phyloP scores from a whole-genome alignment of 2,888 invertebrate species.

The Chaitophorus viminalis region DNA sequence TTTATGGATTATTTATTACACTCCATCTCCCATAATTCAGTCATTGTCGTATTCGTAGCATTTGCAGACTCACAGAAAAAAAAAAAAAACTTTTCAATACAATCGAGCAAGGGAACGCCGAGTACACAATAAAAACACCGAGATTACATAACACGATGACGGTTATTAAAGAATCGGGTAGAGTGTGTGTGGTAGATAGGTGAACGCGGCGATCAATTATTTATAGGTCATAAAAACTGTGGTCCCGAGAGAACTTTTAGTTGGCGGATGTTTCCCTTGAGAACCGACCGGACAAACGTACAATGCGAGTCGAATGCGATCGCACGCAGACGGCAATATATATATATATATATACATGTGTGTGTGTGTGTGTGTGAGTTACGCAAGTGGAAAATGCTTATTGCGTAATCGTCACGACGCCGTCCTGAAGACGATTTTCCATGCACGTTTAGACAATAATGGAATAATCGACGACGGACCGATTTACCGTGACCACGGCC shows the following conservation, averaged over 20 bases:
- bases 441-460: slow-evolving; percentile 40
- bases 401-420: slow-evolving; percentile 26
- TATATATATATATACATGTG: background rate
- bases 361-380: background rate
- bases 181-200: too few relatives aligned
- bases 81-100: too few relatives aligned
- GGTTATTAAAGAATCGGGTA: too few relatives aligned
- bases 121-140: too few relatives aligned
- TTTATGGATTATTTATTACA: too few relatives aligned
- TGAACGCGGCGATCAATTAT: too few relatives aligned
- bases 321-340: slow-evolving; percentile 13
- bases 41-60: too few relatives aligned
- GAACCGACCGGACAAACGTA: slow-evolving; percentile 12
- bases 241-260: background rate
- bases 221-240: background rate
- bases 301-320: slow-evolving; percentile 51
- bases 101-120: too few relatives aligned
- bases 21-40: too few relatives aligned
- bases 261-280: background rate
- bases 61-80: too few relatives aligned
- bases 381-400: slow-evolving; percentile 37
- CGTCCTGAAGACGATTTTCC: slow-evolving; percentile 17
- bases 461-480: background rate
- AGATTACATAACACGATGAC: too few relatives aligned
- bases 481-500: background rate